Percentiles rank a stretch among this genome's conserved stretches.
These are phyloP conservation scores for Clarias macrocephalus DNA, from an alignment of 2,113 vertebrate genomes.

Conservation along the genomic window DNA sequence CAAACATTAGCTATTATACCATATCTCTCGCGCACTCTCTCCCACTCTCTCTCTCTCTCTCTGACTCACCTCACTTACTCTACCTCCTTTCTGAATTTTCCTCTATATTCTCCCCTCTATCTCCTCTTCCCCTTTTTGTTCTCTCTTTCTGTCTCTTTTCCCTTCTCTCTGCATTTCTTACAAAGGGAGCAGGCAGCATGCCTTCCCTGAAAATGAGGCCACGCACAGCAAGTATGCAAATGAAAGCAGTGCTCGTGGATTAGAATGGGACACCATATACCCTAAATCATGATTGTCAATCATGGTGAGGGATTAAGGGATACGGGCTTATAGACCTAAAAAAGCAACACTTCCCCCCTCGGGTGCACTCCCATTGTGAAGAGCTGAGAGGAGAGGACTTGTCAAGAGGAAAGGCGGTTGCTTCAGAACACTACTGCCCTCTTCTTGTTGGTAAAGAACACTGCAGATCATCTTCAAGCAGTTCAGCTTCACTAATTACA, in stretches of 20 bases:
- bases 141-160: constrained; percentile 48
- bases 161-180: constrained; percentile 77
- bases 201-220: constrained; percentile 84
- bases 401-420: constrained; percentile 64
- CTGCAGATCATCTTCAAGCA: constrained; percentile 55
- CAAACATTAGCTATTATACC: constrained; percentile 43
- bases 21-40: constrained; percentile 51
- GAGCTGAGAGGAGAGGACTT: constrained; percentile 79
- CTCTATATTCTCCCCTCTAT: constrained; percentile 65
- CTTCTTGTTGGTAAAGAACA: constrained; percentile 61
- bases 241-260: constrained; percentile 99
- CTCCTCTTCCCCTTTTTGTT: constrained; percentile 56
- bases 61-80: constrained; percentile 35
- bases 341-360: constrained; percentile 97
- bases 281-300: constrained; percentile 99
- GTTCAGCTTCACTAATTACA: constrained; percentile 34
- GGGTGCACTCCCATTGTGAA: constrained; percentile 79
- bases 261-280: constrained; percentile 98
- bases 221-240: constrained; percentile 97
- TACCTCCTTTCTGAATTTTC: constrained; percentile 53
- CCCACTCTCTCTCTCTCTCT: constrained; percentile 52
- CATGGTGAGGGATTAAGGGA: constrained; percentile 99
- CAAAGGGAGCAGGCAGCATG: constrained; percentile 75
- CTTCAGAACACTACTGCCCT: constrained; percentile 97
- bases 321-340: constrained; percentile 99